phyloP scores from a whole-genome alignment of 2,888 invertebrate genomes.

The Dynastes maya region DNA sequence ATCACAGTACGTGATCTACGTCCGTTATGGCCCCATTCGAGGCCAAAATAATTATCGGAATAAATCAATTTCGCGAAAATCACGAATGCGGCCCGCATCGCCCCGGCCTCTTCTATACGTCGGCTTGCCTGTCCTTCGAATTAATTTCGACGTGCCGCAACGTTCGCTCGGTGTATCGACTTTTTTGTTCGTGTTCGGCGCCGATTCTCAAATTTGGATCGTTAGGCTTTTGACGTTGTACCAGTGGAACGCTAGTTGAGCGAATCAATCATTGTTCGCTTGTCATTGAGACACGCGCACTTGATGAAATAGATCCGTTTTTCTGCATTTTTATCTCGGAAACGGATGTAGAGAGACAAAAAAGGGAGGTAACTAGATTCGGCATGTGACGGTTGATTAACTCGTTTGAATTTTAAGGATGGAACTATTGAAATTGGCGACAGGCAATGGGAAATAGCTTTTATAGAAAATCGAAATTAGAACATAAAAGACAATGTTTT shows the following conservation, averaged over 20 bases:
- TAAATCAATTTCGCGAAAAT: slow-evolving; percentile 43
- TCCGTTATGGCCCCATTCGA: slow-evolving; percentile 32
- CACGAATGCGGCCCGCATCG: slow-evolving; percentile 30
- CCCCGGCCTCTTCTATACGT: background rate
- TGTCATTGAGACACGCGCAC: too few relatives aligned
- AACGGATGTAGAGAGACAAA: background rate
- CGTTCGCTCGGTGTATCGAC: slow-evolving; percentile 3
- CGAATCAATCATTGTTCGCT: slow-evolving; percentile 3
- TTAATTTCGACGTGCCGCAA: slow-evolving; percentile 12
- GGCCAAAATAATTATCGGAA: slow-evolving; percentile 45
- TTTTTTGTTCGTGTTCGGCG: background rate
- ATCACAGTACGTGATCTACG: slow-evolving; percentile 44
- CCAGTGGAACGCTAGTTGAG: background rate
- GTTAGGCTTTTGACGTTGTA: background rate
- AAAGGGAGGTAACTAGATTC: background rate
- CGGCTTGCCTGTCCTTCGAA: slow-evolving; percentile 1
- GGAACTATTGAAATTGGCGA: too few relatives aligned
- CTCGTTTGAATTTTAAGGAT: too few relatives aligned
- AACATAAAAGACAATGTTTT: too few relatives aligned
- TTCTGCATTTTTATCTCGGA: background rate
- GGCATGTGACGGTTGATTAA: too few relatives aligned
- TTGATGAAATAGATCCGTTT: too few relatives aligned
- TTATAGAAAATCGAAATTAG: too few relatives aligned
- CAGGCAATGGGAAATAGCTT: too few relatives aligned
- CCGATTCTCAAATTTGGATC: background rate